These are phyloP conservation scores for Coilia nasus DNA, from an alignment of 2,797 vertebrate species.

Conservation along the genomic window DNA sequence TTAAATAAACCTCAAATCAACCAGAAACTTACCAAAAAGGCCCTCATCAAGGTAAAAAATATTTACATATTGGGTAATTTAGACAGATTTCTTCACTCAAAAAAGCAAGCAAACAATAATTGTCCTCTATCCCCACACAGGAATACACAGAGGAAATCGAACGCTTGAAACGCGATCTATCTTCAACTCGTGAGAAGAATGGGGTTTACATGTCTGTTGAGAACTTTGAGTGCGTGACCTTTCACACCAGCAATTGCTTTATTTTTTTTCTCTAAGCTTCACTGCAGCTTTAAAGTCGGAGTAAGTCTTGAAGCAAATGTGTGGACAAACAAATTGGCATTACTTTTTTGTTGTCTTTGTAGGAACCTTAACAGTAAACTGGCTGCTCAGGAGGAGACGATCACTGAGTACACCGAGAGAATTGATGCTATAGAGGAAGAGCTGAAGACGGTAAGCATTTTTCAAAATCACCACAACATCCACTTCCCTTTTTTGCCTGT, in stretches of 20 bases:
- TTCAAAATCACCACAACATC: slow-evolving; percentile 20
- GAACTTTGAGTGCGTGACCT: slow-evolving; percentile 85
- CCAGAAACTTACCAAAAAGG: slow-evolving; percentile 96
- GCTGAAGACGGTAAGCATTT: slow-evolving; percentile 78
- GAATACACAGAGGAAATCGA: slow-evolving; percentile 99
- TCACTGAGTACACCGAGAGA: slow-evolving; percentile 79
- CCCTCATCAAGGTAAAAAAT: slow-evolving; percentile 90
- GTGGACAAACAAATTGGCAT: not conserved
- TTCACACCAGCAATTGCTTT: not conserved
- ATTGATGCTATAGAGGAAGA: slow-evolving; percentile 87
- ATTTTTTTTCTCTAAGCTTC: not conserved
- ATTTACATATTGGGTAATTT: not conserved
- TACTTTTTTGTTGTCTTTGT: slow-evolving; percentile 28
- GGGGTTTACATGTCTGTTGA: slow-evolving; percentile 92
- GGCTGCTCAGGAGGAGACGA: slow-evolving; percentile 81
- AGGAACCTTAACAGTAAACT: slow-evolving; percentile 85
- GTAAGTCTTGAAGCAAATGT: not conserved
- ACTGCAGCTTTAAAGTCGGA: not conserved
- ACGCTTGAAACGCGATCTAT: slow-evolving; percentile 90
- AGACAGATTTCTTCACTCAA: not conserved
- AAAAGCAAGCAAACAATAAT: not conserved
- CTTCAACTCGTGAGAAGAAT: slow-evolving; percentile 89
- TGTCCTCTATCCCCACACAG: slow-evolving; percentile 61
- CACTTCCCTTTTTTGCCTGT: not conserved
- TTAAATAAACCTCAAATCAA: slow-evolving; percentile 98